Conservation (phyloP, 1,140 invertebrate genomes). For the Probaryconus sp. region DNA sequence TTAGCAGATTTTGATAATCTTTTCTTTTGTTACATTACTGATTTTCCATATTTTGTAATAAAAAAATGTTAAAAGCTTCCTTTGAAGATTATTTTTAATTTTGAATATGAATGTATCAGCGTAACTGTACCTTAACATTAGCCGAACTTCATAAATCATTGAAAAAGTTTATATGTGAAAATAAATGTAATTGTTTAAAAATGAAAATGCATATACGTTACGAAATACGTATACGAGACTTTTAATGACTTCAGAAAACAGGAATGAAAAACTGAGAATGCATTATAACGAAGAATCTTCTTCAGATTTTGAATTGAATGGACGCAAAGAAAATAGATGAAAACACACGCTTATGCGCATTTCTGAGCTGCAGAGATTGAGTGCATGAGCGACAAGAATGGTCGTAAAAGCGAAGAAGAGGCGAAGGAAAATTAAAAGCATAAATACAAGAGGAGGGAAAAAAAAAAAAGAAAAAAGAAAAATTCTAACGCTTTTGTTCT, state of each 20-base stretch:
- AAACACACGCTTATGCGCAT: constrained; percentile 38
- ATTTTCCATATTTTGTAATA: too few relatives aligned
- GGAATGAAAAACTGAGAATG: constrained; percentile 21
- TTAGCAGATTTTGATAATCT: too few relatives aligned
- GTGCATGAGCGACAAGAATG: constrained; percentile 44
- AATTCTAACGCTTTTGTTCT: constrained; percentile 40
- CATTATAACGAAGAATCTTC: constrained; percentile 29
- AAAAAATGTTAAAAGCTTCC: too few relatives aligned
- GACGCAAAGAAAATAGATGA: constrained; percentile 46
- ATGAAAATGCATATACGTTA: too few relatives aligned
- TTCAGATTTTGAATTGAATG: constrained; percentile 26
- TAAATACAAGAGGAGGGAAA: constrained; percentile 37
- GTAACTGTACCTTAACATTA: too few relatives aligned
- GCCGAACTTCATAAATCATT: too few relatives aligned
- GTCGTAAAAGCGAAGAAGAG: constrained; percentile 53
- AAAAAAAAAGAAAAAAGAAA: constrained; percentile 29
- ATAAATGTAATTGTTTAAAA: too few relatives aligned
- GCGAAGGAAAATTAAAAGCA: constrained; percentile 56
- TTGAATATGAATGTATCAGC: too few relatives aligned
- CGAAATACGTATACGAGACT: neutral
- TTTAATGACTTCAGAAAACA: constrained; percentile 18
- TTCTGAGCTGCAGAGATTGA: constrained; percentile 48
- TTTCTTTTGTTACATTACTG: too few relatives aligned
- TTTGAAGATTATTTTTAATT: too few relatives aligned
- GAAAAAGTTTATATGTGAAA: too few relatives aligned